Base-by-base conservation (phyloP, 2,888 invertebrate species). In the Brachyptera putata region DNA sequence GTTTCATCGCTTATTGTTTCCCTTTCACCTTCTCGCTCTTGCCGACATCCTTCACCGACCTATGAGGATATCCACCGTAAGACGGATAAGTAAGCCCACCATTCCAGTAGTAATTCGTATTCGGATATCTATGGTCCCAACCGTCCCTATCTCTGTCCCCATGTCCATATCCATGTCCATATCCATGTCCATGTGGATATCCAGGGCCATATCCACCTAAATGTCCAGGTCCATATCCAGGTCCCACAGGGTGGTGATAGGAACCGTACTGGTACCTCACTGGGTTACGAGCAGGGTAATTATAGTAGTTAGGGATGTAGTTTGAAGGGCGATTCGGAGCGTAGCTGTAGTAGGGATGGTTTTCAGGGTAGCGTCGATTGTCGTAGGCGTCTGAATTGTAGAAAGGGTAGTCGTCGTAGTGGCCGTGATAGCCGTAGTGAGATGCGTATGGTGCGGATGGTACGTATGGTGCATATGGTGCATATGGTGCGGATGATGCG, bases 221-320 rank as follows among this genome's bases (percentile, higher is more conserved):
- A n/a, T n/a, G n/a, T n/a, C n/a, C n/a, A n/a, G n/a, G n/a, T n/a
- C n/a, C n/a, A n/a, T n/a, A 21, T 16, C 46, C 46, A 1, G 21
- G 46, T 9, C 46, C 46, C 4, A 4, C 1, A 4, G 46, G 46
- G n/a, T 46, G 24, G n/a, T 21, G 24, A 24, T 46, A 24, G 22
- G 21, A 21, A 13, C 46, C 46, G 24, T n/a, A 46, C 4, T 46
- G 21, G 46, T 46, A 46, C 21, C 24, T 16, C 3, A 21, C 24
- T n/a, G 46, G 46, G 24, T 46, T 46, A 7, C 46, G 4, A 21
- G 24, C 2, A 7, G 46, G 46, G 13, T 46, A 46, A 46, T 46
- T 46, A 46, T 46, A 46, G 46, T 46, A 46, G 46, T 46, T 46
- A 7, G 46, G 46, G 13, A 46, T 11, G 46, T 46, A 46, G 22